Conservation (phyloP, 2,888 invertebrate species). For the Trachelus stipa region DNA sequence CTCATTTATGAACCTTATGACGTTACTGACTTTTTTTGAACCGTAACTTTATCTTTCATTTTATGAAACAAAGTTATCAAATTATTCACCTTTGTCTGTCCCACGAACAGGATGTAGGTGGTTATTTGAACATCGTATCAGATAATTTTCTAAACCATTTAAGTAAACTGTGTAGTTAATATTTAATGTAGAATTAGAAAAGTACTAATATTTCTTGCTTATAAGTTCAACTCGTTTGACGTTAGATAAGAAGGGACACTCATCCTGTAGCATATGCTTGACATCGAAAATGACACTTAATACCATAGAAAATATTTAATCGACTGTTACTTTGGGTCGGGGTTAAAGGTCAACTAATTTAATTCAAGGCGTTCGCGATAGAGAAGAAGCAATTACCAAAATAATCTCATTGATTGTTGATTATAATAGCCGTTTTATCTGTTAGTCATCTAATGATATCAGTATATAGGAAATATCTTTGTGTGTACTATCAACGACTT, state of each 20-base stretch:
- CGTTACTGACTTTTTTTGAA: not conserved
- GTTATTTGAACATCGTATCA: not conserved
- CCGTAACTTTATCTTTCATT: not conserved
- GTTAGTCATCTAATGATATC: not conserved
- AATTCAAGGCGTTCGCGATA: not conserved
- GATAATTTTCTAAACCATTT: not conserved
- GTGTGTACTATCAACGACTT: not conserved
- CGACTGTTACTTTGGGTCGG: not conserved
- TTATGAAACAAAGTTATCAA: not conserved
- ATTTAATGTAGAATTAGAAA: not conserved
- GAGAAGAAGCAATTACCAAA: not conserved
- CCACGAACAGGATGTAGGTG: not conserved
- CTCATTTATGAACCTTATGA: not conserved
- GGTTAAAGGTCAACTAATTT: not conserved
- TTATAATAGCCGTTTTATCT: not conserved
- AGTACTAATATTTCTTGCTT: not conserved
- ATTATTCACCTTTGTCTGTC: not conserved
- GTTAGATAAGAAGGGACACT: not conserved
- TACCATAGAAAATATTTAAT: not conserved
- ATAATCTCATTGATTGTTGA: not conserved
- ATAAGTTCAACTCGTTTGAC: not conserved
- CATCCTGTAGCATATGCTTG: not conserved
- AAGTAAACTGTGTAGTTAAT: not conserved
- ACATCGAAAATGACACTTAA: not conserved
- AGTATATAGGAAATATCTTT: not conserved